phyloP scores from a whole-genome alignment of 2,888 invertebrate species.

The Eurytoma californica region DNA sequence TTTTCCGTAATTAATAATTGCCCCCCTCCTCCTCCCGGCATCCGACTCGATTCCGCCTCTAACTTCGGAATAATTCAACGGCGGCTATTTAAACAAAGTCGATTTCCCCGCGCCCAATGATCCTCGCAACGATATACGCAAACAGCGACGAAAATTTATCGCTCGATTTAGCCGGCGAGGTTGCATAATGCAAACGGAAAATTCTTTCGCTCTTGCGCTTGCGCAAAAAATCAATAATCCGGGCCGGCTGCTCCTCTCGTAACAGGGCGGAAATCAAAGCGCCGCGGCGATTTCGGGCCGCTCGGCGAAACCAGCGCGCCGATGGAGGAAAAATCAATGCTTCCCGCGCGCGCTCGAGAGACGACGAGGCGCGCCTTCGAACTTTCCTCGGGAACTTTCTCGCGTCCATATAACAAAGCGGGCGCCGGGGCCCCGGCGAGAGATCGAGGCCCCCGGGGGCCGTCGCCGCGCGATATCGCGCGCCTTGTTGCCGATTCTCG shows the following conservation, averaged over 20 bases:
- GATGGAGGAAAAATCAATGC: slow-evolving; percentile 46
- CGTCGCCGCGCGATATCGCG: slow-evolving; percentile 3
- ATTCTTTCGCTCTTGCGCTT: no score
- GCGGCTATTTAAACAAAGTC: not conserved
- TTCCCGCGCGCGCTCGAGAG: slow-evolving; percentile 2
- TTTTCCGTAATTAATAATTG: no score
- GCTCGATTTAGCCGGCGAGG: no score
- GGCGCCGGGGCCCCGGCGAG: not conserved
- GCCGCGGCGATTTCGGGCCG: not conserved
- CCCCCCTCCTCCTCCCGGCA: no score
- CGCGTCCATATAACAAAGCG: not conserved
- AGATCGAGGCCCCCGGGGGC: not conserved
- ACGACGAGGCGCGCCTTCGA: not conserved
- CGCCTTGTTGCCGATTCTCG: slow-evolving; percentile 29
- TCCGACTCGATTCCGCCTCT: not conserved
- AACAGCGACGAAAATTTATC: not conserved
- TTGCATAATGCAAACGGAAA: not conserved
- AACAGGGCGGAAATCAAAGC: slow-evolving; percentile 9
- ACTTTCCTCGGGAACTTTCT: not conserved
- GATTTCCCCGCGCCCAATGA: not conserved
- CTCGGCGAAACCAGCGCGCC: not conserved
- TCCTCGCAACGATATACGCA: not conserved
- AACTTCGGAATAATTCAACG: not conserved
- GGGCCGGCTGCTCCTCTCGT: not conserved
- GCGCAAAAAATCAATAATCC: slow-evolving; percentile 25